Evolutionary conservation across 2,113 vertebrate species (phyloP), one percentile per base, ranked within the genome.

Genomic region (Stegastes partitus): DNA sequence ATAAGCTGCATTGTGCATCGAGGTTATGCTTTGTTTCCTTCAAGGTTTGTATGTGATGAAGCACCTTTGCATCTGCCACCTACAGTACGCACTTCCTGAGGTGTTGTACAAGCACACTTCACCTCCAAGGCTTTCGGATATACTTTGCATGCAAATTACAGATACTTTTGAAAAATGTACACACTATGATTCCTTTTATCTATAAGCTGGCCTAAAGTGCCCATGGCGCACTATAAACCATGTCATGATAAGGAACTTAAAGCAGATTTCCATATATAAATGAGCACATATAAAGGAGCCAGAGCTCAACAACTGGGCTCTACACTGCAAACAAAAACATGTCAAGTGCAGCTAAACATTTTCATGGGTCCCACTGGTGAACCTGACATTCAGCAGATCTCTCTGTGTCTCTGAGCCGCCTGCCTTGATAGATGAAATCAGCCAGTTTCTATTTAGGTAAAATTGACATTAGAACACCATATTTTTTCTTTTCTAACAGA

Each of bases 1-100:
- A 31, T 55, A 2, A 57, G 50, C 53, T 22, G 23, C 5, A 3
- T 19, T 23, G 18, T 6, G 25, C 6, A 39, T 61, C 5, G 31
- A 61, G 68, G 64, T 54, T 55, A 3, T 19, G 21, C 45, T 79
- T 68, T 74, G 50, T 74, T 69, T 14, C 23, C 47, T 59, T 64
- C 58, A 56, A 71, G 55, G 67, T 67, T 71, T 61, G 58, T 47
- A 4, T 34, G 26, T 57, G 56, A 59, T 64, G 31, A 53, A 59
- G 26, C 16, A 7, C 16, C 37, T 25, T 59, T 53, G 11, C 39
- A 7, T 72, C 34, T 51, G 9, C 58, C 31, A 31, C 66, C 57
- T 47, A 42, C 39, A 49, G 42, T 19, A 12, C 39, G 55, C 19
- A 0, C 53, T n/a, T 65, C 4, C 53, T 26, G 28, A 53, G 45